Conservation (phyloP, 2,888 invertebrate species). For the Apoda limacodes region DNA sequence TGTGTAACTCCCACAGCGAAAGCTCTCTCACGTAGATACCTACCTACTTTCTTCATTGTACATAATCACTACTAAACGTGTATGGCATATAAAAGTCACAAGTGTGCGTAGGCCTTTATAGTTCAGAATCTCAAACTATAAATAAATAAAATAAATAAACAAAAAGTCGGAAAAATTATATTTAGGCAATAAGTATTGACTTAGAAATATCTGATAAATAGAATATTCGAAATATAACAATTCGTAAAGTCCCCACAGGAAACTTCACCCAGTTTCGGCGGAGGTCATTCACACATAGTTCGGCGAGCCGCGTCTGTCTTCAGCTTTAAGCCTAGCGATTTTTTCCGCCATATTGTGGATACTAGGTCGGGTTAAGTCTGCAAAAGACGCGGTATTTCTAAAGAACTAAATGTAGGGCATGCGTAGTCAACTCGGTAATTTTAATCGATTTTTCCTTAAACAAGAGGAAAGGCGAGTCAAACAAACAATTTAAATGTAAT, state of each 20-base stretch:
- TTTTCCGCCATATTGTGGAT: conserved; percentile 39
- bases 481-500: not conserved
- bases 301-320: conserved; percentile 15
- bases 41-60: conserved; percentile 64
- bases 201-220: too few species aligned
- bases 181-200: too few species aligned
- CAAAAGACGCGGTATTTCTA: conserved; percentile 51
- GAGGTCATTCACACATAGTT: conserved; percentile 62
- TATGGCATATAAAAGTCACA: too few species aligned
- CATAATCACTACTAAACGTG: conserved; percentile 30
- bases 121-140: too few species aligned
- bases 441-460: conserved; percentile 42
- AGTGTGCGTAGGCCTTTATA: too few species aligned
- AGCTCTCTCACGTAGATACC: conserved; percentile 54
- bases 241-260: too few species aligned
- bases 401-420: conserved; percentile 51
- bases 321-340: conserved; percentile 43
- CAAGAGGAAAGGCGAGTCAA: conserved; percentile 25
- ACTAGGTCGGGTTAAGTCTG: conserved; percentile 39
- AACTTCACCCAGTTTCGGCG: conserved; percentile 50
- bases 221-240: too few species aligned
- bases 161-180: too few species aligned
- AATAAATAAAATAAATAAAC: too few species aligned
- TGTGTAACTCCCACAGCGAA: conserved; percentile 67
- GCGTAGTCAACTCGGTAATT: conserved; percentile 34